Percentiles rank a stretch among this genome's conserved stretches.
Evolutionary conservation across 2,888 invertebrate genomes (phyloP).

Genomic region (Clitarchus hookeri): DNA sequence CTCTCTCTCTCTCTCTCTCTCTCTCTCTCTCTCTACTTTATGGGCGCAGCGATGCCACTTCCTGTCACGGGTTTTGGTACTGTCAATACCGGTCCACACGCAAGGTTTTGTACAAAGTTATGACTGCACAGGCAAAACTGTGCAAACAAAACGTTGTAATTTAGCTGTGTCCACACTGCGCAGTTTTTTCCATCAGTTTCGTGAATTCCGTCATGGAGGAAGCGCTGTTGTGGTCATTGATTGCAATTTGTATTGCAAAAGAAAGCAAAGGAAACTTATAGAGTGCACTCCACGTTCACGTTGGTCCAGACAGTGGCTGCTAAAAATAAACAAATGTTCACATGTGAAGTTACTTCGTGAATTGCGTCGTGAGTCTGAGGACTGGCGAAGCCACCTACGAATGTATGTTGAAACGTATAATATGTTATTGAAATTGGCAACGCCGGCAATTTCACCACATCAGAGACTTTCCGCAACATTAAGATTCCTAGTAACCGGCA

Average conservation of each 20-base stretch:
- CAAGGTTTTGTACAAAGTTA: background rate
- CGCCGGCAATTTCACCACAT: constrained; percentile 9
- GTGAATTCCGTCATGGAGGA: background rate
- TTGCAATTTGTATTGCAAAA: background rate
- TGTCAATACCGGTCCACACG: constrained; percentile 4
- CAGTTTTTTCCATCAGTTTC: background rate
- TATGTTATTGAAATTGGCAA: background rate
- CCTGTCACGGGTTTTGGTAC: too few species aligned
- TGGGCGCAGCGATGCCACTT: too few species aligned
- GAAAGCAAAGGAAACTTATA: background rate
- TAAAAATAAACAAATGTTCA: background rate
- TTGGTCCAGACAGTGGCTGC: background rate
- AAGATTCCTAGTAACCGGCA: background rate
- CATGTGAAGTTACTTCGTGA: background rate
- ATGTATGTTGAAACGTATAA: background rate
- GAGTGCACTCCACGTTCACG: background rate
- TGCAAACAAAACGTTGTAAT: background rate
- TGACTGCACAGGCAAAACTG: constrained; percentile 8
- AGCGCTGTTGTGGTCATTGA: background rate
- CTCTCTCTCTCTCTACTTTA: too few species aligned
- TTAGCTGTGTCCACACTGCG: background rate
- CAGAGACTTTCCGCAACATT: background rate
- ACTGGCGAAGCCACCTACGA: background rate
- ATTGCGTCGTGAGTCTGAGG: background rate
- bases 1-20: too few species aligned